These are phyloP conservation scores for human DNA, from an alignment of 2,113 vertebrate genomes.

Conservation along the genomic window DNA sequence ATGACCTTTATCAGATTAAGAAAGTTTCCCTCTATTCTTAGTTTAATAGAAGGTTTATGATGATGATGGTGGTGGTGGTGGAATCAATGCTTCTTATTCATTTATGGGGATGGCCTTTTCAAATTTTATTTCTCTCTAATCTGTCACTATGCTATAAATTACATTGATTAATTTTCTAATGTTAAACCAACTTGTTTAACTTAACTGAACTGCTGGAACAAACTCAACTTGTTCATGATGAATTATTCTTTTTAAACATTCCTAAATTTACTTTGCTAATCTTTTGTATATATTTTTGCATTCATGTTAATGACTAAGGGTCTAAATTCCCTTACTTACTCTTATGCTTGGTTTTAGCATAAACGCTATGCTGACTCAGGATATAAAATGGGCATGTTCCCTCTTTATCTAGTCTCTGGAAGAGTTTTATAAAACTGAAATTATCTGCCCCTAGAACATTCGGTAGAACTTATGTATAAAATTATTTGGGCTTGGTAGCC, in stretches of 20 bases:
- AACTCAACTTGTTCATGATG: background rate
- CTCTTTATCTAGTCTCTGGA: background rate
- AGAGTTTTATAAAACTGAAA: background rate
- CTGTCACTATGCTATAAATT: background rate
- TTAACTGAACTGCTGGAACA: constrained; percentile 8
- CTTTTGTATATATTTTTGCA: constrained; percentile 21
- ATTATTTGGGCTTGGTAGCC: background rate
- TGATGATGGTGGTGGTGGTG: background rate
- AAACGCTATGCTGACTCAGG: background rate
- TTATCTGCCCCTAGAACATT: background rate
- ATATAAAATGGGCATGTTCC: background rate
- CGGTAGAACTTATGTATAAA: background rate
- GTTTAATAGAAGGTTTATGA: background rate
- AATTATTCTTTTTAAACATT: constrained; percentile 7
- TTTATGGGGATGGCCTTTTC: background rate
- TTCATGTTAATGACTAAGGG: background rate
- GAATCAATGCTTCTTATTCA: background rate
- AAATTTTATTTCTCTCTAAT: background rate
- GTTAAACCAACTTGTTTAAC: background rate
- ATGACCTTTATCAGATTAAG: background rate
- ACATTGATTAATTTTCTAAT: constrained; percentile 27
- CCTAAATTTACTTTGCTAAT: background rate
- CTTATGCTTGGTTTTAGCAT: background rate
- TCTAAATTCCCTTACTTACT: constrained; percentile 7
- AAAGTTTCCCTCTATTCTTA: background rate